Evolutionary conservation across 53 echinoderm and acorn worm species (phyloP).

Genomic region (Glandiceps talaboti): DNA sequence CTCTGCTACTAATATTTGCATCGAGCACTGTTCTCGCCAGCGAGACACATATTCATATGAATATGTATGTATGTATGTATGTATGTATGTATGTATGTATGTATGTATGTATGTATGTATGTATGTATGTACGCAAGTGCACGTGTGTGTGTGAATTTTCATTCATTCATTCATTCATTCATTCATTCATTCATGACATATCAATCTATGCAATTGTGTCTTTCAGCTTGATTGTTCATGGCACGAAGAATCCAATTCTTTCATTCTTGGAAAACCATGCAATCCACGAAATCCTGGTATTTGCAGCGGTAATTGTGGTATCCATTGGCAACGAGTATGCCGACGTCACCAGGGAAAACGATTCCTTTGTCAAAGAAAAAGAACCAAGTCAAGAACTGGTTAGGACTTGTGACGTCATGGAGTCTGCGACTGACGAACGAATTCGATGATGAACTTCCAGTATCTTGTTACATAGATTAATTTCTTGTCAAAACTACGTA

Average conservation of each 20-base stretch:
- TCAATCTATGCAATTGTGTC: too few species aligned
- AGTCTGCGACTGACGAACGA: too few species aligned
- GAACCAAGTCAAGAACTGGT: too few species aligned
- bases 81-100: too few species aligned
- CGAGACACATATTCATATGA: neutral
- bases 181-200: neutral
- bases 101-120: neutral
- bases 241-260: neutral
- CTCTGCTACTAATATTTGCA: too few species aligned
- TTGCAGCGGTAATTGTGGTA: neutral
- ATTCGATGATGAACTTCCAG: too few species aligned
- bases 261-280: neutral
- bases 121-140: neutral
- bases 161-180: too few species aligned
- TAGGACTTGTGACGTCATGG: too few species aligned
- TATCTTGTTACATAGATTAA: too few species aligned
- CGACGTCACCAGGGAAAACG: neutral
- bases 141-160: too few species aligned
- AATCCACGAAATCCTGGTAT: neutral
- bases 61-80: neutral
- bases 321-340: neutral
- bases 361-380: neutral
- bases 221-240: neutral
- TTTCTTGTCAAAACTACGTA: too few species aligned
- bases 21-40: too few species aligned